Evolutionary conservation across 2,888 invertebrate genomes (phyloP).

Genomic region (Acleris cristana): DNA sequence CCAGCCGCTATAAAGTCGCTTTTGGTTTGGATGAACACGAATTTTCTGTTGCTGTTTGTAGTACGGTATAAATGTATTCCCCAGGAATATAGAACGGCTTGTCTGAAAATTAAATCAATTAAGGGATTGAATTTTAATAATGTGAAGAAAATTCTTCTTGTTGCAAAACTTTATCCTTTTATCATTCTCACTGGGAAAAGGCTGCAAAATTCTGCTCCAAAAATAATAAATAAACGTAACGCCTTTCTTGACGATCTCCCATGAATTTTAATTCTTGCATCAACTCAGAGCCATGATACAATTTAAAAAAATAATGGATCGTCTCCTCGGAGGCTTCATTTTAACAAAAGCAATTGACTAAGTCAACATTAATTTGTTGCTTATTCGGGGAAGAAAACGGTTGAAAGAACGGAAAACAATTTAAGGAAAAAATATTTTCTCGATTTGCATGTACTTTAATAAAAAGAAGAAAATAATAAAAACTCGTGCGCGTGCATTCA

Average conservation of each 20-base stretch:
- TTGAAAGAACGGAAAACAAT: not conserved
- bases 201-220: not conserved
- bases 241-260: not conserved
- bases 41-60: no score
- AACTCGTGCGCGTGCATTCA: not conserved
- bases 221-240: not conserved
- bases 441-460: constrained; percentile 4
- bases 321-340: constrained; percentile 3
- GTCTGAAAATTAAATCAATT: no score
- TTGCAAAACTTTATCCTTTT: no score
- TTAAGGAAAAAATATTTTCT: not conserved
- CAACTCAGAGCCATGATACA: not conserved
- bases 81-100: no score
- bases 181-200: not conserved
- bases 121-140: no score
- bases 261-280: constrained; percentile 3
- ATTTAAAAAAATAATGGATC: constrained; percentile 14
- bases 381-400: constrained; percentile 1
- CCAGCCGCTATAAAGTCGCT: no score
- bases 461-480: not conserved
- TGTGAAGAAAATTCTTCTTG: no score
- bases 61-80: no score
- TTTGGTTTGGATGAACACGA: no score
- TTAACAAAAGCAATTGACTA: constrained; percentile 15
- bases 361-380: constrained; percentile 29